Conservation (phyloP, 2,888 invertebrate genomes). For the Tetrapedia diversipes region DNA sequence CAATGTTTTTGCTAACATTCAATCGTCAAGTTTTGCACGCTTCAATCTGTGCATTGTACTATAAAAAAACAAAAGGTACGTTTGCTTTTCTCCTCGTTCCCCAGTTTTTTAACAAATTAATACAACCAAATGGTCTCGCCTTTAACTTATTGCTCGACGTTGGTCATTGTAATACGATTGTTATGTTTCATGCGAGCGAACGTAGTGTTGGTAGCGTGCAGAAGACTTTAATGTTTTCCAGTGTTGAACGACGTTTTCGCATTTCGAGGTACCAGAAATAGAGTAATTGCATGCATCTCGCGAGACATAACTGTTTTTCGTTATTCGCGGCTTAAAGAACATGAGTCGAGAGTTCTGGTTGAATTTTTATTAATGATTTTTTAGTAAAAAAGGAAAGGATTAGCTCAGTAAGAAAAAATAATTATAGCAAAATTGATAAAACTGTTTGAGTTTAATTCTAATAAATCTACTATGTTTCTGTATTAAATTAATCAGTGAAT, state of each 20-base stretch:
- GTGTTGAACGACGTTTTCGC: background rate
- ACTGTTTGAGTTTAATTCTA: too few species aligned
- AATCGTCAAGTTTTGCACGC: too few species aligned
- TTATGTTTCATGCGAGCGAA: background rate
- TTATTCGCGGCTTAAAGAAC: background rate
- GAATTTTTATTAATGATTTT: background rate
- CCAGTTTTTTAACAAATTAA: background rate
- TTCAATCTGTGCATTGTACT: too few species aligned
- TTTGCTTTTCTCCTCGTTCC: background rate
- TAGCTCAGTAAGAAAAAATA: background rate
- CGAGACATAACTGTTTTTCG: constrained; percentile 3
- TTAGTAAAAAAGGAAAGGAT: too few species aligned
- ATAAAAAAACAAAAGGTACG: too few species aligned
- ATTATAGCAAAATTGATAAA: too few species aligned
- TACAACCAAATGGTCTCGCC: background rate
- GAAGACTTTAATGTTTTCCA: background rate
- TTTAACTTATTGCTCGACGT: background rate
- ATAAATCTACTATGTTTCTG: too few species aligned
- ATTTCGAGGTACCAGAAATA: constrained; percentile 18
- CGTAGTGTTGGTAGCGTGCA: background rate
- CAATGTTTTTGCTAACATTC: too few species aligned
- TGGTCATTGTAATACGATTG: background rate
- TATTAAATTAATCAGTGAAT: too few species aligned
- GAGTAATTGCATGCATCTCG: constrained; percentile 22
- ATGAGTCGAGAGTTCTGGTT: background rate